Base-by-base conservation (phyloP, 2,113 vertebrate genomes). In the Cacatua alba region DNA sequence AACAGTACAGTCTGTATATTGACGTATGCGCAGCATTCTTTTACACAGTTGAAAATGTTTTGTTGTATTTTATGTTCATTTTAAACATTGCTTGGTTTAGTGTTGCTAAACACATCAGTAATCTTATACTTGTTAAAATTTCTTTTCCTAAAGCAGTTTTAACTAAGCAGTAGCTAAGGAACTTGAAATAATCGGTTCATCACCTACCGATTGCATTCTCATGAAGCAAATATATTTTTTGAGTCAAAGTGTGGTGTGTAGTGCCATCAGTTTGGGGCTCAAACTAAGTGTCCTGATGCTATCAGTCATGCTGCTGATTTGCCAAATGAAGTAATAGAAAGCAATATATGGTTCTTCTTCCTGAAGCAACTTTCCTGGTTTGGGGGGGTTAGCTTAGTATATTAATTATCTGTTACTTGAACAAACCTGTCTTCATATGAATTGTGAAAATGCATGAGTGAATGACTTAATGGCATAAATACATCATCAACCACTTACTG, bases 401-500 rank as follows among this genome's bases (percentile, higher is more conserved):
- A 91, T 96, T 92, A 74, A 37, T 95, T 88, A 65, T 89, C 75
- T 80, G 69, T 88, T 92, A 86, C 90, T 95, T 92, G 67, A 93
- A 83, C 80, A 92, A 83, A 57, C 53, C 39, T 64, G 57, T 87
- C 39, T 72, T 84, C 65, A 44, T 92, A 82, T 37, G 78, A 88
- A 79, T 88, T 93, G 93, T 96, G 88, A 88, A 94, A 94, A 88
- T 97, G 71, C 84, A 96, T 95, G 92, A 93, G 49, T 76, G 65
- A 97, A 82, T 95, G 82, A 64, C 81, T 89, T 96, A 84, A 81
- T 39, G 88, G n/a, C 86, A 83, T 90, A 97, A 97, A 95, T 94
- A 96, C 70, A 92, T 65, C 92, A 82, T 69, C 82, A 84, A 11
- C 75, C 87, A 70, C 51, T 87, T 91, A 23, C 0, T 82, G 37